Conservation (phyloP, 2,797 vertebrate species). For the Ficedula albicollis region DNA sequence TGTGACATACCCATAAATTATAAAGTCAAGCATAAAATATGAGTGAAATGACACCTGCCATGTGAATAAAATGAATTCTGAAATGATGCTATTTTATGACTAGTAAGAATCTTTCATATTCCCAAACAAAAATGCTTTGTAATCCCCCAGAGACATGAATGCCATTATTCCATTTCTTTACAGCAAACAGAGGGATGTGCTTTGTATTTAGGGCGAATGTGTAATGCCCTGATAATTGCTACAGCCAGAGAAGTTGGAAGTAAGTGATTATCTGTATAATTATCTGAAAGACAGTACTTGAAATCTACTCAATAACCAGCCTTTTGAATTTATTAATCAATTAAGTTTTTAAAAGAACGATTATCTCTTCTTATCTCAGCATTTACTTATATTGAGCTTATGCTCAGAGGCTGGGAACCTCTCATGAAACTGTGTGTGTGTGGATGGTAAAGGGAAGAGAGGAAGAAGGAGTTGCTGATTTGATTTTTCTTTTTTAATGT, state of each 20-base stretch:
- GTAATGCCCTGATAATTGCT: not conserved
- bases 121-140: not conserved
- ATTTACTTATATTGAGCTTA: not conserved
- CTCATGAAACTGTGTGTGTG: not conserved
- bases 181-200: not conserved
- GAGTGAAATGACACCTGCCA: not conserved
- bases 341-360: not conserved
- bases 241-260: not conserved
- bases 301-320: not conserved
- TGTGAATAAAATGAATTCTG: not conserved
- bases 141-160: not conserved
- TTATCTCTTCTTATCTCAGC: not conserved
- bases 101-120: not conserved
- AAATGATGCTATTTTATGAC: not conserved
- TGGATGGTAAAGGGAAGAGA: not conserved
- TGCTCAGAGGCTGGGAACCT: not conserved
- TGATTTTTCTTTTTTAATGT: not conserved
- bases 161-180: not conserved
- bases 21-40: not conserved
- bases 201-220: not conserved
- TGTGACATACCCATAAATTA: not conserved
- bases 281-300: not conserved
- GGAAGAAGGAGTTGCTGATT: not conserved
- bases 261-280: not conserved
- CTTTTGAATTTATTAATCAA: constrained; percentile 10